phyloP scores from a whole-genome alignment of 2,888 invertebrate genomes.

The Agrotis puta region DNA sequence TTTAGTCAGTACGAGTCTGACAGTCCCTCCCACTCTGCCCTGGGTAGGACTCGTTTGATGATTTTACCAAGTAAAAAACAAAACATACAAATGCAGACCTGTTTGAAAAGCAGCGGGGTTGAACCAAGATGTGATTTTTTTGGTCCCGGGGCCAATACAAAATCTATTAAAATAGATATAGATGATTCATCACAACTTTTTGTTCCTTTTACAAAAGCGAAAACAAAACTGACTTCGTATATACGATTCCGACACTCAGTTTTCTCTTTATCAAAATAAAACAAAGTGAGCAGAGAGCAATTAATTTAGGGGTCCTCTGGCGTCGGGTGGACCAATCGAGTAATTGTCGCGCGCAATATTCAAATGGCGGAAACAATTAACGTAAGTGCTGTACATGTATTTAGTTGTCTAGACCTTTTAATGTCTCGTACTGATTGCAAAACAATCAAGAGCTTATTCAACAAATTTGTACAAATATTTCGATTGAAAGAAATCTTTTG shows the following conservation, averaged over 20 bases:
- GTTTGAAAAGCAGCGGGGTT: no score
- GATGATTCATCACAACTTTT: not conserved
- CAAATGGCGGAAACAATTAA: conserved; percentile 91
- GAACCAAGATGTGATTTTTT: no score
- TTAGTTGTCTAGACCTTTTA: conserved; percentile 70
- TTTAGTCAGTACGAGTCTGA: no score
- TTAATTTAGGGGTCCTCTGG: conserved; percentile 85
- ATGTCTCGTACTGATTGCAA: conserved; percentile 51
- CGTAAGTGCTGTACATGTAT: conserved; percentile 85
- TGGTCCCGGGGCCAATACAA: no score
- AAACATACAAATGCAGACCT: no score
- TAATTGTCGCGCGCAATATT: conserved; percentile 90
- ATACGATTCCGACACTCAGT: conserved; percentile 70
- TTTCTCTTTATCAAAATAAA: conserved; percentile 79
- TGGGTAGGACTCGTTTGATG: no score
- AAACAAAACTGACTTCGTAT: no score
- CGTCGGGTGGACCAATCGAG: conserved; percentile 86
- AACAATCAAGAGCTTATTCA: conserved; percentile 36
- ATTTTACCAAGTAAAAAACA: no score
- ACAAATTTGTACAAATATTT: not conserved
- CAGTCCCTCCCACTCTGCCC: no score
- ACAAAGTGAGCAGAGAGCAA: conserved; percentile 87
- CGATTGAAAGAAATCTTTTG: no score
- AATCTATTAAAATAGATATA: not conserved
- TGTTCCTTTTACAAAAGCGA: not conserved